A percentile compares a stretch with the other conserved stretches of the same genome.
Evolutionary conservation across 2,797 vertebrate genomes (phyloP).

Genomic region (Pangasius sanitwongsei): DNA sequence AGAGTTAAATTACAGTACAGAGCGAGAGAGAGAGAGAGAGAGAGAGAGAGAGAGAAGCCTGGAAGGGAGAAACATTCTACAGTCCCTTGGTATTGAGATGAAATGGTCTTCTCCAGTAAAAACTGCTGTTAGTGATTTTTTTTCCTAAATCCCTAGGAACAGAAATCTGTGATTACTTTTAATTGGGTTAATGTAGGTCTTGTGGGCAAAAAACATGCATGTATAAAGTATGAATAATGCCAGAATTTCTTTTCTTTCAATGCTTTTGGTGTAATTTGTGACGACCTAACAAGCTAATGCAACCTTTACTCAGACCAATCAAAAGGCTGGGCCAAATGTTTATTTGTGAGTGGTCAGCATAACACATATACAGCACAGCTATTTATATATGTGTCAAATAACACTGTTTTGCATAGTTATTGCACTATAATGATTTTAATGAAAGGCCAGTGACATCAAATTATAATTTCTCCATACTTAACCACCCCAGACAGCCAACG

Average conservation of each 20-base stretch:
- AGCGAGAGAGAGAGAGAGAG: slow-evolving; percentile 46
- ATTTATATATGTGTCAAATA: neutral
- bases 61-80: neutral
- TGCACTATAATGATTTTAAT: neutral
- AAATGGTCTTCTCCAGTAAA: slow-evolving; percentile 64
- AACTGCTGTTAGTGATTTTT: too few species aligned
- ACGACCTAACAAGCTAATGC: neutral
- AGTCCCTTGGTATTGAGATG: slow-evolving; percentile 47
- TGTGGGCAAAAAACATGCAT: neutral
- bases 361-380: neutral
- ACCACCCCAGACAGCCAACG: neutral
- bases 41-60: slow-evolving; percentile 29
- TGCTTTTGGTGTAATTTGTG: neutral
- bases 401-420: neutral
- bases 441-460: neutral
- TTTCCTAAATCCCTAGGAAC: neutral
- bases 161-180: slow-evolving; percentile 1
- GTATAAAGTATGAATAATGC: neutral
- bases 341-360: neutral
- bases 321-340: neutral
- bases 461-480: neutral
- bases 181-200: neutral
- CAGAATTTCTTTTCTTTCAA: neutral
- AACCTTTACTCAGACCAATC: neutral
- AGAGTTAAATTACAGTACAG: slow-evolving; percentile 1